Evolutionary conservation across 2,797 vertebrate genomes (phyloP).

Genomic region (Scomberomorus guttatus): DNA sequence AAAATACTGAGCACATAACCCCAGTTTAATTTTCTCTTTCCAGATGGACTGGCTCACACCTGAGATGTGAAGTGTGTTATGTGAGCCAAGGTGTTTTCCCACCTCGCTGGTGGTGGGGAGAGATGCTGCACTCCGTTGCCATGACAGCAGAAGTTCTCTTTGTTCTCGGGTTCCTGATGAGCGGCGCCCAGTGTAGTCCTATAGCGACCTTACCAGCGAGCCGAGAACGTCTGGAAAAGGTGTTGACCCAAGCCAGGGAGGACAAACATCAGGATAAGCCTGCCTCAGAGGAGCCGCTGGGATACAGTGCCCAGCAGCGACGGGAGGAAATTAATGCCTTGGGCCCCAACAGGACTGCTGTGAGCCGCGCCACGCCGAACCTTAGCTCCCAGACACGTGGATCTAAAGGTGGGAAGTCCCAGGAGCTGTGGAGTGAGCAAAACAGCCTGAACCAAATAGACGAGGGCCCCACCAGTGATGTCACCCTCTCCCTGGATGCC

Average conservation of each 20-base stretch:
- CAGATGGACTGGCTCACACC: conserved; percentile 89
- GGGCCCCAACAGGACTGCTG: conserved; percentile 85
- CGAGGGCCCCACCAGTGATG: conserved; percentile 87
- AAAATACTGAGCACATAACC: conserved; percentile 71
- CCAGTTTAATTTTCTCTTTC: conserved; percentile 82
- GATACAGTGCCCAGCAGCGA: conserved; percentile 81
- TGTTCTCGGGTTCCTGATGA: conserved; percentile 93
- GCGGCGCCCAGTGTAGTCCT: conserved; percentile 89
- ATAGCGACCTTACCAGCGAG: conserved; percentile 88
- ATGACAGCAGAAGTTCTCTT: conserved; percentile 95
- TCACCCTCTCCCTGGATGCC: conserved; percentile 87
- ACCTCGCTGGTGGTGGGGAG: conserved; percentile 92
- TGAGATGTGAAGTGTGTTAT: conserved; percentile 88
- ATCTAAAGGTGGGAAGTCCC: conserved; percentile 82
- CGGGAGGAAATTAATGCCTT: conserved; percentile 87
- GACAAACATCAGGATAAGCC: conserved; percentile 74
- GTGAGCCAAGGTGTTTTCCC: conserved; percentile 90
- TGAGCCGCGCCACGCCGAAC: conserved; percentile 84
- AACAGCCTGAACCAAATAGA: conserved; percentile 83
- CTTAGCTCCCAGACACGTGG: conserved; percentile 80
- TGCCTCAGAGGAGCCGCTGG: conserved; percentile 80
- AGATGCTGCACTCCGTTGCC: conserved; percentile 92
- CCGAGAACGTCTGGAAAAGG: conserved; percentile 83
- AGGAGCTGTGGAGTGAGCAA: conserved; percentile 85
- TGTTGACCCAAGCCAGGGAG: conserved; percentile 76